Base-by-base conservation (phyloP, 2,888 invertebrate species). In the Leptopilina myrica region DNA sequence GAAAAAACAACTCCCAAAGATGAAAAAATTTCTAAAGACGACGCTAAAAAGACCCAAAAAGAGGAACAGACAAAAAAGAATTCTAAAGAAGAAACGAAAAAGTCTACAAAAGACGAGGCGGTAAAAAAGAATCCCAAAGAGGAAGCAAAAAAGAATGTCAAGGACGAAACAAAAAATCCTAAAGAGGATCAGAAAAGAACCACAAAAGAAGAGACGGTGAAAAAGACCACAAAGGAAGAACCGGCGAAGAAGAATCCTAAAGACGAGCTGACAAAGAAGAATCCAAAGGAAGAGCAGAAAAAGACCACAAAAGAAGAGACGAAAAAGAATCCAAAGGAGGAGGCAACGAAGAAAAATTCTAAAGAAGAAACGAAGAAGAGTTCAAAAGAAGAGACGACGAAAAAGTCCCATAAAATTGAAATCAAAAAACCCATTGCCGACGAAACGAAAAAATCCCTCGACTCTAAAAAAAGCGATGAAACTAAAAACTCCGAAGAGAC, bases 31-130 rank as follows among this genome's bases (percentile, higher is more conserved):
- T 6, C 49, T 33, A 11, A 12, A 40, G 79, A 76, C 8, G 40
- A 46, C 0, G 11, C n/a, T 8, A 62, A 91, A 81, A 90, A 79
- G 67, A 69, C 5, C 53, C 6, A 26, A 46, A 11, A 15, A 14
- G 79, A 76, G 20, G 40, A 46, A 0, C 3, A n/a, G 5, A 5
- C 33, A 33, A 65, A 11, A 43, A 12, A 20, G 64, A 69, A 43
- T 20, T 33, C n/a, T 12, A 53, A 40, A 46, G 64, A 80, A 76
- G 20, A 53, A 65, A 5, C 8, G 8, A 43, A 43, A 43, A 33
- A 33, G 33, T 33, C 79, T 43, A 59, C 64, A 12, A 59, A 64
- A 15, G 64, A 80, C 9, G 26, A 64, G 9, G 5, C 2, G 3
- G 33, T 66, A 11, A 82, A 85, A 79, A 76, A 83, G 12, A 82